These are phyloP conservation scores for Halictus rubicundus DNA, from an alignment of 1,140 invertebrate species.

Conservation along the genomic window DNA sequence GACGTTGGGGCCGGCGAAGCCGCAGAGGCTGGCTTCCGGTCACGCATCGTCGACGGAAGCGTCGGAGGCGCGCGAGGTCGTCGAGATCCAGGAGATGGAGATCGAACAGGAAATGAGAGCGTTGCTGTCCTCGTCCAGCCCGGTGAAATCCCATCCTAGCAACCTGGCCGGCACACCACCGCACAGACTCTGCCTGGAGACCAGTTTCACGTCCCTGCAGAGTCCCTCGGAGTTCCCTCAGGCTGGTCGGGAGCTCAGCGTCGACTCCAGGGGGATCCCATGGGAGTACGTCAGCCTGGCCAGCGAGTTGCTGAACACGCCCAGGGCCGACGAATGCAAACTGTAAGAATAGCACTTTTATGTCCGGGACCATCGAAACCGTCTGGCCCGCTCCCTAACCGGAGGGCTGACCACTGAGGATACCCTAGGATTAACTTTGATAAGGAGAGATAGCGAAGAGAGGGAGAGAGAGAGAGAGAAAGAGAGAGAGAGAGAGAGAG, in stretches of 20 bases:
- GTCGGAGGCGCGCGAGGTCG: constrained; percentile 63
- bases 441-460: neutral
- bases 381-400: neutral
- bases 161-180: constrained; percentile 78
- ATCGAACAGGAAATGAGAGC: constrained; percentile 77
- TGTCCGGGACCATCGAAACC: constrained; percentile 26
- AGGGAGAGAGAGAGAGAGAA: no score
- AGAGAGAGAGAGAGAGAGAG: neutral
- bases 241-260: constrained; percentile 74
- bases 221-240: constrained; percentile 79
- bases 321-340: constrained; percentile 70
- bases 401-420: neutral
- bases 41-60: constrained; percentile 69
- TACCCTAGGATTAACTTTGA: constrained; percentile 4
- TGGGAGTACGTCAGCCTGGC: constrained; percentile 78
- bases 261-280: constrained; percentile 75
- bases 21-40: constrained; percentile 81
- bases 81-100: constrained; percentile 71
- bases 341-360: constrained; percentile 66
- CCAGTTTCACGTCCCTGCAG: constrained; percentile 87
- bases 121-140: constrained; percentile 74
- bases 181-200: constrained; percentile 86
- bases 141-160: constrained; percentile 45
- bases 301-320: constrained; percentile 74
- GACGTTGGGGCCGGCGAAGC: constrained; percentile 86